Conservation (phyloP, 2,113 vertebrate genomes). For the Equus quagga region DNA sequence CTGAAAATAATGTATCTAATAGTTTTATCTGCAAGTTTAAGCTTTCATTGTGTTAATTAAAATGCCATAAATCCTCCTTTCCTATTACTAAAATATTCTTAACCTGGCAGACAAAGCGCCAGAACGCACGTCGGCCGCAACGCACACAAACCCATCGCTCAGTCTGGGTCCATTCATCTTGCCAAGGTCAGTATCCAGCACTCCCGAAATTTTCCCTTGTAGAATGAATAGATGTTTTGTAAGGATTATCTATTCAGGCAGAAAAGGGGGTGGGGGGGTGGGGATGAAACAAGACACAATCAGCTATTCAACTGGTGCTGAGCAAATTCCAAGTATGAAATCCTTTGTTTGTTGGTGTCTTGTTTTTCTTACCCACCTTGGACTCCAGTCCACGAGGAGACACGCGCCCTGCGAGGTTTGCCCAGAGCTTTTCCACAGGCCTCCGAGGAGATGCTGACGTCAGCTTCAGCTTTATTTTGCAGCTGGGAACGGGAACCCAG, state of each 20-base stretch:
- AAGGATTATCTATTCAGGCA: constrained; percentile 81
- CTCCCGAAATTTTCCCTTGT: constrained; percentile 66
- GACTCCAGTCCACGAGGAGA: constrained; percentile 11
- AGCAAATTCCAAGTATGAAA: constrained; percentile 58
- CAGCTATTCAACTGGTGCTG: constrained; percentile 56
- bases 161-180: not conserved
- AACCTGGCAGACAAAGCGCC: constrained; percentile 27
- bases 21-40: not conserved
- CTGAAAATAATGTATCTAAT: not conserved
- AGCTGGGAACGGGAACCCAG: not conserved
- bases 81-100: constrained; percentile 48
- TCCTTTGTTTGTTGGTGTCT: not conserved
- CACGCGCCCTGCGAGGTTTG: constrained; percentile 37
- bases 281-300: constrained; percentile 70
- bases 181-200: constrained; percentile 73
- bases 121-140: not conserved
- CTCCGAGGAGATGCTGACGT: not conserved
- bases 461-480: not conserved
- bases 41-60: constrained; percentile 15
- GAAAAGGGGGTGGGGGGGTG: not conserved
- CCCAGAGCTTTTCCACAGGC: not conserved
- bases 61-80: constrained; percentile 34
- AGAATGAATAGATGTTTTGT: constrained; percentile 79
- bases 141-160: constrained; percentile 42
- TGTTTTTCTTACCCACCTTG: constrained; percentile 53